Evolutionary conservation across 2,113 vertebrate species (phyloP), one percentile per base, ranked within the genome.

Genomic region (Cyphomyrus plagiostoma): DNA sequence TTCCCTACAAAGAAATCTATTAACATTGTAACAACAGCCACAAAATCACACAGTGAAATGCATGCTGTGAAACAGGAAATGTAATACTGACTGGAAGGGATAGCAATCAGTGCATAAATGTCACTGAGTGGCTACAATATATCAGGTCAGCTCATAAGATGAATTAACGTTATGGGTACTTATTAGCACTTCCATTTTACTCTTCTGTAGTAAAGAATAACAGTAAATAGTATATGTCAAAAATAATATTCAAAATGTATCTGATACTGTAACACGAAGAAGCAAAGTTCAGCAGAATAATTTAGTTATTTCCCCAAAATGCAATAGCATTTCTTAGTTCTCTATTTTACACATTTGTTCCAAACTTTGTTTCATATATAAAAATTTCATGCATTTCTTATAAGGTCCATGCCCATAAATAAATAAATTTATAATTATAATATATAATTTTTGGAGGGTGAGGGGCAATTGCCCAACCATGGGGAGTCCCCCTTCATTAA

Each of bases 71-170:
- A 42, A 39, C 21, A 11, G 42, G 52, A 89, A 62, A 74, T 62
- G 11, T 89, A 89, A 89, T 89, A 89, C 89, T 89, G 89, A 23
- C 42, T 62, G 52, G 35, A 46, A 26, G 17, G 2, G 0, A 80
- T 4, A 53, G 35, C 15, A 21, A 4, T 39, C 6, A 19, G 26
- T 30, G 17, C 48, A 49, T 50, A 11, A 26, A 80, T 53, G 10
- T 7, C 0, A 10, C 1, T 35, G 15, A 89, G 26, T 49, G n/a
- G n/a, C 45, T 49, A 19, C 30, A 35, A 45, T 77, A 35, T 48
- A 4, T 35, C n/a, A 3, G n/a, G 5, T 70, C 8, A 17, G 58
- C 39, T 23, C n/a, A 4, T 17, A 46, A 53, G 45, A 45, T 46
- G 39, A 26, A 46, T 45, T 30, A 88, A 11, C 46, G 77, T 74